Conservation (phyloP, 1,140 invertebrate species). For the Caenorhabditis briggsae region DNA sequence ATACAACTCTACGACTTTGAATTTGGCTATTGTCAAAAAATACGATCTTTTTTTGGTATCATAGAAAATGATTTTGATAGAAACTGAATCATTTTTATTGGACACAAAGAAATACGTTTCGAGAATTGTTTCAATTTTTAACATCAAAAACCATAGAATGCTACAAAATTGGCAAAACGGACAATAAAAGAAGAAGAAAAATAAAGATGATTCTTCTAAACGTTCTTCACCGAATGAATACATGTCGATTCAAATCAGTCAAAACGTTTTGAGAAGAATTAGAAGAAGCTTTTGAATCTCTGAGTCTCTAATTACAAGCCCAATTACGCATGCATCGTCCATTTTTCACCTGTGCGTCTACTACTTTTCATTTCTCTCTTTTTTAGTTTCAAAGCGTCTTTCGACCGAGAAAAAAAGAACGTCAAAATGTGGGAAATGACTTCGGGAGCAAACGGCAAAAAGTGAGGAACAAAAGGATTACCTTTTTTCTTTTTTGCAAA, state of each 20-base stretch:
- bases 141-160: too few species aligned
- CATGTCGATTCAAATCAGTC: slow-evolving; percentile 52
- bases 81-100: too few species aligned
- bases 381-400: neutral
- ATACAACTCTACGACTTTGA: neutral
- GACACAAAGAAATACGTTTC: too few species aligned
- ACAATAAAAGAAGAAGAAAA: neutral
- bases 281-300: neutral
- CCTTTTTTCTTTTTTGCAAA: slow-evolving; percentile 54
- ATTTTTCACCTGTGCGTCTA: slow-evolving; percentile 24
- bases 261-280: neutral
- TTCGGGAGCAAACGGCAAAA: slow-evolving; percentile 26
- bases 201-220: too few species aligned
- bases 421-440: slow-evolving; percentile 17
- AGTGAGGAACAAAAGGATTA: slow-evolving; percentile 42
- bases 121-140: too few species aligned
- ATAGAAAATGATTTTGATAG: too few species aligned
- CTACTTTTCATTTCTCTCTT: neutral
- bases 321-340: slow-evolving; percentile 42
- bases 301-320: slow-evolving; percentile 48
- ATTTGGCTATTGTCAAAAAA: too few species aligned
- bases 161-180: neutral
- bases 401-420: neutral
- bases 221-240: neutral
- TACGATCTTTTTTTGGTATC: too few species aligned